A percentile compares a stretch with the other conserved stretches of the same genome.
phyloP scores from a whole-genome alignment of 2,888 invertebrate species.

The Digitonthophagus gazella region DNA sequence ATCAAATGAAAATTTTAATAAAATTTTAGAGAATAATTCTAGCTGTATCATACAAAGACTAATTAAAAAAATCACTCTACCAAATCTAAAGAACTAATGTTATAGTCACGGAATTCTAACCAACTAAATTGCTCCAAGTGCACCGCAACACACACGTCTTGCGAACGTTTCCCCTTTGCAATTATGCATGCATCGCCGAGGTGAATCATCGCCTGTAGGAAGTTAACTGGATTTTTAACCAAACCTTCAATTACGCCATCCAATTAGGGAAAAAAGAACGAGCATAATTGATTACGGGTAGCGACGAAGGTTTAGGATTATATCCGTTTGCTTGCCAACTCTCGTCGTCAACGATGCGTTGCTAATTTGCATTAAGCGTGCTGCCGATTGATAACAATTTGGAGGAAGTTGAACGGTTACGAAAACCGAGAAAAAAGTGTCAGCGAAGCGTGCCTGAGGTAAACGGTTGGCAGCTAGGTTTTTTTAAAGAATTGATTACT shows the following conservation, averaged over 20 bases:
- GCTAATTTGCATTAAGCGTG: not conserved
- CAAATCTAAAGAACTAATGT: not conserved
- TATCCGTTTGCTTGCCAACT: too few relatives aligned
- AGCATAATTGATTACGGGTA: not conserved
- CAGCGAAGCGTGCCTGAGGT: not conserved
- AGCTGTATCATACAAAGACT: too few relatives aligned
- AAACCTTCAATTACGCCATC: conserved; percentile 9
- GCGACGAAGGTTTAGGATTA: not conserved
- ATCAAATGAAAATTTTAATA: too few relatives aligned
- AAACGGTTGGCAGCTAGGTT: not conserved
- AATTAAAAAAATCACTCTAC: not conserved
- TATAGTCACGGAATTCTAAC: not conserved
- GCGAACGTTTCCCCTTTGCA: not conserved
- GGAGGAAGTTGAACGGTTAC: not conserved
- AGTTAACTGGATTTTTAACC: conserved; percentile 12
- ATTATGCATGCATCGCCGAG: conserved; percentile 9
- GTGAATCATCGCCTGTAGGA: conserved; percentile 9
- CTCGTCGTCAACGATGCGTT: not conserved
- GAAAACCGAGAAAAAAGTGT: not conserved
- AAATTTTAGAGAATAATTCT: too few relatives aligned
- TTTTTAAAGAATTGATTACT: not conserved
- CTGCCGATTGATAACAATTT: not conserved
- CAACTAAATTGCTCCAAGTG: not conserved
- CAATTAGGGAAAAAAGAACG: not conserved
- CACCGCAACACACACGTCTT: not conserved